phyloP scores from a whole-genome alignment of 2,113 vertebrate genomes.

The Elephantulus edwardii region DNA sequence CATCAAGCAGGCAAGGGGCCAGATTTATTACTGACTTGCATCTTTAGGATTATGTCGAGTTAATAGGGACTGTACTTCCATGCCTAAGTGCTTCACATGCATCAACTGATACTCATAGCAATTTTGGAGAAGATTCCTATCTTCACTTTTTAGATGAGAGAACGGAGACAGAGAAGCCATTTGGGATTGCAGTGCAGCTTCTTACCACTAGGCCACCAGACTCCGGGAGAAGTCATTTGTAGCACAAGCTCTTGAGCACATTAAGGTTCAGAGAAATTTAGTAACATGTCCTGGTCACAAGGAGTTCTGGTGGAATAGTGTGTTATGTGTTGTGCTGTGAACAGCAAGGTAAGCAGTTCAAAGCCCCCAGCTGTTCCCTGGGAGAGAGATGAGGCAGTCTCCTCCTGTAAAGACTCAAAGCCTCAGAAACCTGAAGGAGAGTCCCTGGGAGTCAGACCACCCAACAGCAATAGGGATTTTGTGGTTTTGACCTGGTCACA shows the following conservation, averaged over 20 bases:
- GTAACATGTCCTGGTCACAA: not conserved
- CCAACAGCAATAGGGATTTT: too few species aligned
- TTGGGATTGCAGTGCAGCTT: too few species aligned
- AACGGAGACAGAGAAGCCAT: conserved; percentile 15
- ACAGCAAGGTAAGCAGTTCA: too few species aligned
- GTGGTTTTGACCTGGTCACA: not conserved
- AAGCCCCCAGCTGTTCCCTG: too few species aligned
- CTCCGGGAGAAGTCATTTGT: too few species aligned
- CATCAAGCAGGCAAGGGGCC: not conserved
- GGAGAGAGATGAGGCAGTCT: too few species aligned
- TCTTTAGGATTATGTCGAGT: not conserved
- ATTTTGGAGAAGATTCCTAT: not conserved
- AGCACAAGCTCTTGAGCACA: not conserved
- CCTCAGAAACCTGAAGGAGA: too few species aligned
- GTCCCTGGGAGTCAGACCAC: too few species aligned
- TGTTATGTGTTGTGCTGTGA: too few species aligned
- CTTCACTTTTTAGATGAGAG: conserved; percentile 19
- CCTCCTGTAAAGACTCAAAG: too few species aligned
- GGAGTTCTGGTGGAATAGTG: too few species aligned
- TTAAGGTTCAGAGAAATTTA: not conserved
- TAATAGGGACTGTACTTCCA: not conserved
- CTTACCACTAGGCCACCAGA: too few species aligned
- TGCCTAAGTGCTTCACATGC: not conserved
- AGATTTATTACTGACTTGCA: not conserved
- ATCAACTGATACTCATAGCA: not conserved